A percentile compares a stretch with the other conserved stretches of the same genome.
Evolutionary conservation across 2,113 vertebrate genomes (phyloP).

Genomic region (Chiloscyllium plagiosum): DNA sequence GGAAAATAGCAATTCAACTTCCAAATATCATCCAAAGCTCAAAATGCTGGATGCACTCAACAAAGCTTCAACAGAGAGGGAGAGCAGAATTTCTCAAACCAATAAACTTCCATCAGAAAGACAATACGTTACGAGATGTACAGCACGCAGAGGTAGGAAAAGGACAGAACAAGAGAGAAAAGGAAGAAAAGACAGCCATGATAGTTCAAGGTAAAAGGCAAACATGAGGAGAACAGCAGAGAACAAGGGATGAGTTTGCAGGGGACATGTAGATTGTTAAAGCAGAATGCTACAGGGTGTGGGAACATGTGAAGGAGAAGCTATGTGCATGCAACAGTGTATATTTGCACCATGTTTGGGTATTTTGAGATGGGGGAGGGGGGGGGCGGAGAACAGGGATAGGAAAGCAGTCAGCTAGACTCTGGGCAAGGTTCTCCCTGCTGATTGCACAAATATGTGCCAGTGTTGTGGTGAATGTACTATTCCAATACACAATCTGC

Average conservation of each 20-base stretch:
- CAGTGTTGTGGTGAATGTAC: too few species aligned
- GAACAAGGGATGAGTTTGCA: neutral
- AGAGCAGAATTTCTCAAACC: neutral
- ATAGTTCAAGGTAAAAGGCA: neutral
- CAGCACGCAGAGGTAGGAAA: neutral
- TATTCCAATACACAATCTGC: neutral
- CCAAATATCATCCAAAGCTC: too few species aligned
- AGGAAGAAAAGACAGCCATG: too few species aligned
- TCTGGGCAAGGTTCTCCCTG: neutral
- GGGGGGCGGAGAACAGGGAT: too few species aligned
- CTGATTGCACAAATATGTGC: too few species aligned
- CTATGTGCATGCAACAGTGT: too few species aligned
- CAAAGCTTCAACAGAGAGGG: too few species aligned
- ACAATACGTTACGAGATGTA: neutral
- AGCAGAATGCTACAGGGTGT: too few species aligned
- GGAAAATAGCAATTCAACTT: too few species aligned
- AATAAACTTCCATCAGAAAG: too few species aligned
- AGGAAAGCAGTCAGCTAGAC: neutral
- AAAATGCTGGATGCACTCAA: neutral
- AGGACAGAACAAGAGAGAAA: neutral
- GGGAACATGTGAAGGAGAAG: neutral
- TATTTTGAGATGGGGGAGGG: too few species aligned
- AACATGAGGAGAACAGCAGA: neutral
- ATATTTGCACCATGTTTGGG: too few species aligned
- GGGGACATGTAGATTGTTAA: neutral